Conservation (phyloP, 2,888 invertebrate genomes). For the Plusia festucae region DNA sequence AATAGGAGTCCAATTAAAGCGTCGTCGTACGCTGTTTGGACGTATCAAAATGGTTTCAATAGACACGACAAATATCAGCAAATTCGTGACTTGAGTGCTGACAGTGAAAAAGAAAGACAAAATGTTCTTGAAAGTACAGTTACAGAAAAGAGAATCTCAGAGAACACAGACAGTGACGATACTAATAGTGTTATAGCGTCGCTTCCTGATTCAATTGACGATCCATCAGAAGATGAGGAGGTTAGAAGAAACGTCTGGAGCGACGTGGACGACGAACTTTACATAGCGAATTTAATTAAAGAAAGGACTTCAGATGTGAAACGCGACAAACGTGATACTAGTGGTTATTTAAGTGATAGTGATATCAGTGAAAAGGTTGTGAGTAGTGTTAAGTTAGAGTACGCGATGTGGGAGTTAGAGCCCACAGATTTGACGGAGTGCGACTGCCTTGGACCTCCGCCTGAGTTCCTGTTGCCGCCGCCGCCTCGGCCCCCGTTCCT, state of each 20-base stretch:
- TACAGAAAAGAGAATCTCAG: slow-evolving; percentile 46
- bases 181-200: slow-evolving; percentile 77
- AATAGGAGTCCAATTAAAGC: slow-evolving; percentile 81
- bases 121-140: slow-evolving; percentile 59
- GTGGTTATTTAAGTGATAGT: slow-evolving; percentile 80
- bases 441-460: slow-evolving; percentile 93
- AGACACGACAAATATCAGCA: slow-evolving; percentile 56
- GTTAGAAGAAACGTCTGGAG: slow-evolving; percentile 85
- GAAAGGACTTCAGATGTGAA: slow-evolving; percentile 82
- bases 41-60: slow-evolving; percentile 73
- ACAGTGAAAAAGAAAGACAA: slow-evolving; percentile 61
- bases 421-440: slow-evolving; percentile 92
- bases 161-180: slow-evolving; percentile 37
- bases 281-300: slow-evolving; percentile 85
- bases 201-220: slow-evolving; percentile 59
- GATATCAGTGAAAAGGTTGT: slow-evolving; percentile 87
- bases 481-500: slow-evolving; percentile 93
- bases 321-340: slow-evolving; percentile 85
- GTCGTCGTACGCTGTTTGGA: slow-evolving; percentile 85
- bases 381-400: slow-evolving; percentile 89
- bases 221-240: slow-evolving; percentile 73
- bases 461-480: slow-evolving; percentile 93
- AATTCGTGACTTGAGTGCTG: slow-evolving; percentile 56
- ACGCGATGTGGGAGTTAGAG: slow-evolving; percentile 93
- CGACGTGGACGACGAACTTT: slow-evolving; percentile 86